Percentiles rank a stretch among this genome's conserved stretches.
Evolutionary conservation across 2,113 vertebrate species (phyloP).

Genomic region (Colaptes auratus): DNA sequence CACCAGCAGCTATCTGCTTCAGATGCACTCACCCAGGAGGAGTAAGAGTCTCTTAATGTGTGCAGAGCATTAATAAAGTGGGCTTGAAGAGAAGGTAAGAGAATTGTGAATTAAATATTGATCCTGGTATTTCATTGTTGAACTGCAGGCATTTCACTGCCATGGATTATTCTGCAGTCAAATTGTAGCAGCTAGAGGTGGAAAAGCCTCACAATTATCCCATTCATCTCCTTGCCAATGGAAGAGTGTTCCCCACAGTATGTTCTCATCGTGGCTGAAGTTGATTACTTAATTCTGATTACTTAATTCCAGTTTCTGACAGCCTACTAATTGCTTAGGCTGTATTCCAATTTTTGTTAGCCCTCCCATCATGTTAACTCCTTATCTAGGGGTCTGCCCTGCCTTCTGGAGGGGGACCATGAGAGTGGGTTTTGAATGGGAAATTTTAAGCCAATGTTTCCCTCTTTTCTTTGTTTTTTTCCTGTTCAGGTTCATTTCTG

Average conservation of each 20-base stretch:
- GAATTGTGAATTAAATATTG: constrained; percentile 61
- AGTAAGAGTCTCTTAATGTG: constrained; percentile 21
- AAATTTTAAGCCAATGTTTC: neutral
- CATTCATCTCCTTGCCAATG: constrained; percentile 44
- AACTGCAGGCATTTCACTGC: constrained; percentile 15
- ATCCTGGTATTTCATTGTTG: constrained; percentile 45
- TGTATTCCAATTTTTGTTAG: constrained; percentile 58
- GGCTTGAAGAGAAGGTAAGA: constrained; percentile 35
- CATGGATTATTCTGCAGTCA: constrained; percentile 19
- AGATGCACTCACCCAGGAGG: neutral
- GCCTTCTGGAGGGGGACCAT: constrained; percentile 1
- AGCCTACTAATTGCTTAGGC: constrained; percentile 59
- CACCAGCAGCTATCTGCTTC: neutral
- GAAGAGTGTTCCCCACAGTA: constrained; percentile 39
- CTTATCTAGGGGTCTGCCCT: constrained; percentile 13
- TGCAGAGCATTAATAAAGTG: constrained; percentile 43
- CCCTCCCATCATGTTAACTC: constrained; percentile 35
- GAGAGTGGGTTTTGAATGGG: neutral
- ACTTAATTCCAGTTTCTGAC: constrained; percentile 65
- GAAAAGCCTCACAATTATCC: constrained; percentile 37
- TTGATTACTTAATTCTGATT: constrained; percentile 68
- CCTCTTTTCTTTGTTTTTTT: neutral
- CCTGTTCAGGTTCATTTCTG: neutral
- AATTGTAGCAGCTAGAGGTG: constrained; percentile 2
- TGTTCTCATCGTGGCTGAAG: neutral